Base-by-base conservation (phyloP, 2,113 vertebrate species). In the Microtus oregoni region DNA sequence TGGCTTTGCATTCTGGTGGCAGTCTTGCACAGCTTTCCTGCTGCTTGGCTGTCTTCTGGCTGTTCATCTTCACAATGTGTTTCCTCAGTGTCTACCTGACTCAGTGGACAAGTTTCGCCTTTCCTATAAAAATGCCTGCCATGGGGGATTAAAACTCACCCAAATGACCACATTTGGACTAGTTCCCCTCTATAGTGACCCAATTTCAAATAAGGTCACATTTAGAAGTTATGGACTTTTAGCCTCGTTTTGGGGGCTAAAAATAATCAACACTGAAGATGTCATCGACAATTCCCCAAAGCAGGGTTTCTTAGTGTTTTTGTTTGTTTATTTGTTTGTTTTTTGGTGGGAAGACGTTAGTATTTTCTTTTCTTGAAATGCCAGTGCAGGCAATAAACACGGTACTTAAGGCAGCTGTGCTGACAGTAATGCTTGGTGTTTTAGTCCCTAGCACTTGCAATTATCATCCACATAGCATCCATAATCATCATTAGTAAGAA, bases 341-440 rank as follows among this genome's bases (percentile, higher is more conserved):
- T 47, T 44, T 17, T 52, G 13, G 35, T 78, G 6, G 76, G 68
- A 87, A 92, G 89, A 87, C 3, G 78, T 17, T 63, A 52, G 28
- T 67, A 68, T 50, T 95, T 93, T 68, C 26, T 28, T 86, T 96
- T 92, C 32, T 93, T 30, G 32, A 92, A 92, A 12, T 92, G 7
- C 67, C 15, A 67, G 87, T 61, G 70, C 1, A 63, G 17, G 50
- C 11, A 86, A 89, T 5, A 86, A 86, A 13, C 28, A 68, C 17
- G 38, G 50, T 17, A 26, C n/a, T 68, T 92, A 58, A 77, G 24
- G 19, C 61, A 47, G 91, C 26, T 65, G 4, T 0, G 15, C 24
- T n/a, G 19, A 72, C 12, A 77, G 70, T 65, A 91, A 86, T 35
- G 61, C 92, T 7, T 47, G 26, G 35, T 47, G 73, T 72, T 85